Evolutionary conservation across 2,888 invertebrate genomes (phyloP), one percentile per base, ranked within the genome.

Genomic region (Sylvicola cinctus): DNA sequence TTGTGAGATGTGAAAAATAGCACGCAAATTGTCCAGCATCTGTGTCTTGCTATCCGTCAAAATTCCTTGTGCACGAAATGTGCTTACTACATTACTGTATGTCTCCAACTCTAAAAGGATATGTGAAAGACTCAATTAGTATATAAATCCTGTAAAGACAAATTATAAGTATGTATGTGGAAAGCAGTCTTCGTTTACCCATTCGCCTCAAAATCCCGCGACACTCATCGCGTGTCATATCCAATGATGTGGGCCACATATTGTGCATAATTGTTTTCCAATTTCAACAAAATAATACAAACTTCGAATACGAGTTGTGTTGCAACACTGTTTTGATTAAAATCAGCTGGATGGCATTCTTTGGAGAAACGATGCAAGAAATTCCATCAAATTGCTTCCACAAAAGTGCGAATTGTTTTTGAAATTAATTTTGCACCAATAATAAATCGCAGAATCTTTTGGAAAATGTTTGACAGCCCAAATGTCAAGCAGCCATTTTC

Each of bases 41-140:
- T 75, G 79, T 52, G 75, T 74, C 66, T 87, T 87, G 50, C 77
- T 77, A 49, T 74, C 73, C 52, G 73, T 80, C 39, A 90, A 69
- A 49, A 77, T 71, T 44, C 91, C 91, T 63, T 90, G 90, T 47
- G 90, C 90, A 60, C 91, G 71, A 54, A 91, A 73, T 46, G 84
- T 88, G 51, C 81, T 80, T 39, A 91, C 74, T 56, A 90, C 70
- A 57, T 76, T 75, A 48, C 83, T 76, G 66, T 90, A 91, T 43
- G 90, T 85, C 62, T 88, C 87, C 55, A 91, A 62, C 68, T 91
- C 87, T 87, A 55, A 36, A 66, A 64, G 49, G 16, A 16, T 12
- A 11, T 6, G 6, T n/a, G 13, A 27, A 27, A 15, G 16, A 27
- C 15, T 34, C 29, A 36, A 36, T 20, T 25, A 25, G 25, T n/a